A percentile compares a stretch with the other conserved stretches of the same genome.
Evolutionary conservation across 2,888 invertebrate genomes (phyloP).

Genomic region (Endotricha flammealis): DNA sequence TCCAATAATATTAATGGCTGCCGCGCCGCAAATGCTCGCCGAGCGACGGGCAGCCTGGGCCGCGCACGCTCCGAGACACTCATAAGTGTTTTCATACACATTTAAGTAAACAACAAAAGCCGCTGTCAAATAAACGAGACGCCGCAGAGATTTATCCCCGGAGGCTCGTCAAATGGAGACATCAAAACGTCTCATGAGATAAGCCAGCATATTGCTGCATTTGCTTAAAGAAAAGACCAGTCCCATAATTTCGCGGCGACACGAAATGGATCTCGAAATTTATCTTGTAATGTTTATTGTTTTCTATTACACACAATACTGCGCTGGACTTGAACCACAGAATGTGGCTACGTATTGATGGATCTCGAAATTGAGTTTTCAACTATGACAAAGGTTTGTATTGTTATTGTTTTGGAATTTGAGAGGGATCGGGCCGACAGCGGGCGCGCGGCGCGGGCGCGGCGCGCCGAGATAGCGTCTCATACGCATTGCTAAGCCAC

Average conservation of each 20-base stretch:
- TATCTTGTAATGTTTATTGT: no score
- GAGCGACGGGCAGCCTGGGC: not conserved
- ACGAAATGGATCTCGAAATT: no score
- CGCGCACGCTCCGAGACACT: not conserved
- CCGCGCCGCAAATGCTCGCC: not conserved
- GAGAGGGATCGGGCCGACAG: conserved; percentile 12
- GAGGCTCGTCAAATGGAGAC: conserved; percentile 1
- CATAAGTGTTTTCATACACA: not conserved
- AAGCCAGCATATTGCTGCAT: not conserved
- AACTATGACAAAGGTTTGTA: not conserved
- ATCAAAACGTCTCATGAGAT: not conserved
- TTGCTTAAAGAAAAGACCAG: not conserved
- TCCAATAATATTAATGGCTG: conserved; percentile 18
- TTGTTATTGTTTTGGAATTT: conserved; percentile 4
- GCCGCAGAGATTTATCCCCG: not conserved
- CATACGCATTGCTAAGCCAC: conserved; percentile 27
- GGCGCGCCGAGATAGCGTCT: conserved; percentile 28
- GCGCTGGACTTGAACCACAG: no score
- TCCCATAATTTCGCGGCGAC: not conserved
- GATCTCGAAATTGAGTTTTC: not conserved
- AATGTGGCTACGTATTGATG: no score
- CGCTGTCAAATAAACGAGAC: not conserved
- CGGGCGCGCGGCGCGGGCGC: conserved; percentile 15
- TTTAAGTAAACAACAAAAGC: not conserved
- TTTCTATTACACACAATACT: no score